Percentiles rank a stretch among this genome's conserved stretches.
Evolutionary conservation across 2,113 vertebrate species (phyloP).

Genomic region (Stomatorhinus ivindoensis): DNA sequence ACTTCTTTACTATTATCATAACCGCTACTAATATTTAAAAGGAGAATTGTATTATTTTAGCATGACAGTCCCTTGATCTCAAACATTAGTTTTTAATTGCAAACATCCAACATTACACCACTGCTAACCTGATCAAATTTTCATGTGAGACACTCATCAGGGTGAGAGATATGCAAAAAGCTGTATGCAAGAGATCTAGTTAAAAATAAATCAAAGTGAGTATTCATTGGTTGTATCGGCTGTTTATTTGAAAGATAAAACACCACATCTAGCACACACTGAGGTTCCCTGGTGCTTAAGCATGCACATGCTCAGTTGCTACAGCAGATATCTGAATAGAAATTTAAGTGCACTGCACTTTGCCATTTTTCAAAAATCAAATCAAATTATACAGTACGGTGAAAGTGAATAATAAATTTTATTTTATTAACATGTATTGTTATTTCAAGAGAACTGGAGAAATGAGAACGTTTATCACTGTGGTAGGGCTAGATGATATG

Average conservation of each 20-base stretch:
- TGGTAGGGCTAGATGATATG: not conserved
- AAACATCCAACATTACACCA: not conserved
- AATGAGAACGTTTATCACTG: not conserved
- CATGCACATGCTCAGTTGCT: not conserved
- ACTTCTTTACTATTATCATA: not conserved
- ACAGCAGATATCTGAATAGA: not conserved
- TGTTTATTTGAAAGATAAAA: not conserved
- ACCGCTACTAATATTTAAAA: not conserved
- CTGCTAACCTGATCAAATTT: not conserved
- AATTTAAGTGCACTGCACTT: too few relatives aligned
- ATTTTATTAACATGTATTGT: not conserved
- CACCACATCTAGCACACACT: not conserved
- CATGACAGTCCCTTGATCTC: not conserved
- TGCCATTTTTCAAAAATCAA: too few relatives aligned
- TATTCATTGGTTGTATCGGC: not conserved
- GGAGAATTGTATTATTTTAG: not conserved
- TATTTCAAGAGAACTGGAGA: not conserved
- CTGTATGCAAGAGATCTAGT: not conserved
- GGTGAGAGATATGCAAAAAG: not conserved
- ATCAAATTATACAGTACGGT: too few relatives aligned
- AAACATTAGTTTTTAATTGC: not conserved
- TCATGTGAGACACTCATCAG: not conserved
- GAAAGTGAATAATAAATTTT: too few relatives aligned
- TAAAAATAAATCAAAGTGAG: not conserved
- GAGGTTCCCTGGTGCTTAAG: not conserved